Evolutionary conservation across 64 coral and sea anemone genomes (phyloP), one percentile per base, ranked within the genome.

Genomic region (Porites lutea): DNA sequence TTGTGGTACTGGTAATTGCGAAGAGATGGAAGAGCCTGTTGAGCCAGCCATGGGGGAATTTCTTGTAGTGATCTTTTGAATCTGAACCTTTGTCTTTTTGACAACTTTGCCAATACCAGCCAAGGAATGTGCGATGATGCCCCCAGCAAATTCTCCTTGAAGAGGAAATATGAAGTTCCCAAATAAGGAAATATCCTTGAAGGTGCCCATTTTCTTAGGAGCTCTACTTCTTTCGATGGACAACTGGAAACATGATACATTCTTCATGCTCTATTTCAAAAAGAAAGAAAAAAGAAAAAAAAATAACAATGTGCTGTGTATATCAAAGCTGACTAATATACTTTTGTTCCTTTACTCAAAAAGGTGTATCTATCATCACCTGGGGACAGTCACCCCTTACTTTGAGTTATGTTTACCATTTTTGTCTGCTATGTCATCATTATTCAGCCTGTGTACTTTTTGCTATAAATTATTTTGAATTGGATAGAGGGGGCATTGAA

Each of bases 11-110:
- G 27, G 72, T 9, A 75, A 50, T 19, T 50, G 20, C 4, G 11
- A 43, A 3, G 27, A 46, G 43, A 75, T 50, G 5, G 4, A 43
- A 75, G 72, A 43, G 23, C 72, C 72, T 46, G 72, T 75, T 8
- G 72, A 43, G 43, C 72, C 72, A 22, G 72, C 72, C 48, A 75
- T 50, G 7, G 48, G 9, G 14, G 72, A 6, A 46, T 75, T 50
- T 22, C 72, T n/a, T 50, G 7, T 11, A 46, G 23, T 43, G 43
- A 75, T 75, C 23, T 43, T 50, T 75, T 75, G 72, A n/a, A 75
- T n/a, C 72, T 75, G 72, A 8, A 4, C 72, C 72, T 75, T 75
- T 27, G 72, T 75, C 72, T 75, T 43, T 75, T 75, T 55, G 5
- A 75, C 27, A 3, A 11, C 72, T 4, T 75, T 75, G 8, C 72